Evolutionary conservation across 2,888 invertebrate species (phyloP).

Genomic region (Patella caerulea): DNA sequence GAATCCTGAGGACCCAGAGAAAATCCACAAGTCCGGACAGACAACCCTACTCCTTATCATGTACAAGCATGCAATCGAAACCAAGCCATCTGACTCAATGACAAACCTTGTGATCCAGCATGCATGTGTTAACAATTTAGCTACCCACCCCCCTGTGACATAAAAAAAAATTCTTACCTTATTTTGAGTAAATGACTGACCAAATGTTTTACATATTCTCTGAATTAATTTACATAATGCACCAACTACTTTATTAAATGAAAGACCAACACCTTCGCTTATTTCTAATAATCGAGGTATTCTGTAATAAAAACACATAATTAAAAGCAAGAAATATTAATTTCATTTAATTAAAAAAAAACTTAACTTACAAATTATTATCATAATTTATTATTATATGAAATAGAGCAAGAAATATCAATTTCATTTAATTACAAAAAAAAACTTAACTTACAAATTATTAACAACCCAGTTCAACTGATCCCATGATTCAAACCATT

Average conservation of each 20-base stretch:
- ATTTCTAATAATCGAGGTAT: conserved; percentile 77
- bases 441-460: conserved; percentile 58
- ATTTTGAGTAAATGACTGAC: conserved; percentile 76
- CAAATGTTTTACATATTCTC: conserved; percentile 79
- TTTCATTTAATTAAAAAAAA: background rate
- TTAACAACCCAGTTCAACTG: conserved; percentile 78
- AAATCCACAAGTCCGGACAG: no score
- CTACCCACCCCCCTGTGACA: no score
- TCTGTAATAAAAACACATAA: conserved; percentile 70
- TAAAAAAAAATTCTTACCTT: conserved; percentile 51
- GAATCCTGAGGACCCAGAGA: no score
- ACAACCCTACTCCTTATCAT: no score
- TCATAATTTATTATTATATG: background rate
- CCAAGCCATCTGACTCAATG: no score
- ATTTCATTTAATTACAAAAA: background rate
- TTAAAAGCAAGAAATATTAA: background rate
- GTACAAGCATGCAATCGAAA: no score
- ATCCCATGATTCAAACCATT: conserved; percentile 77
- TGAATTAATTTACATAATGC: conserved; percentile 76
- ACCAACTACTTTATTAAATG: conserved; percentile 74
- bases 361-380: no score
- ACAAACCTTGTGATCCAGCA: no score
- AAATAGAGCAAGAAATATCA: background rate
- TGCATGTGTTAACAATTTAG: no score
- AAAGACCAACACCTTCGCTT: conserved; percentile 75